Base-by-base conservation (phyloP, 2,888 invertebrate species). In the Crossocerus cetratus region DNA sequence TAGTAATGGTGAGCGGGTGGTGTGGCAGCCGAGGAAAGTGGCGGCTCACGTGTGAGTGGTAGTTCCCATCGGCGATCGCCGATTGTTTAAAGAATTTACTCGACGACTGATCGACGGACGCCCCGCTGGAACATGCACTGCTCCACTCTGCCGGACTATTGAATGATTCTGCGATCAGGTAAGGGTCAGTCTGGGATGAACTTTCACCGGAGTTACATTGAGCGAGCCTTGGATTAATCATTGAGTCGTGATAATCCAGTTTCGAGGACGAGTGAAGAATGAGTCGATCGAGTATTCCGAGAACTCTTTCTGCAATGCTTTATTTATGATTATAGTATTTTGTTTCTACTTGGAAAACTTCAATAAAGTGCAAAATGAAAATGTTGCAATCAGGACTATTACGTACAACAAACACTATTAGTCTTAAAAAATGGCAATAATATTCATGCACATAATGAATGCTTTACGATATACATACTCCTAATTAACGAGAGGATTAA, bases 151-250 rank as follows among this genome's bases (percentile, higher is more conserved):
- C 74, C 42, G 65, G 53, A 56, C 56, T 72, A 65, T 71, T 77
- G 78, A 76, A 78, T 82, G 80, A 79, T 72, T 78, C 74, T 75
- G 65, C 78, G 56, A 72, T 80, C 83, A 83, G 80, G 81, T 78
- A 72, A 75, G 70, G 32, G 32, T 32, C 32, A 32, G 32, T 32
- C 32, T 32, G 1, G 32, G 11, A 32, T 32, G 32, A 32, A 32
- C 32, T 32, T 32, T 32, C 11, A 5, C 32, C 11, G 32, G 32
- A 32, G 5, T 32, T 32, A 32, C 32, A 5, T 32, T 32, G 5
- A 8, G 32, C 8, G 32, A 1, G 32, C 5, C 11, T 32, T 32
- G 32, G 32, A 32, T 32, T 32, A 32, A 32, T 32, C 32, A 32
- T n/a, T n/a, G n/a, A n/a, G n/a, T n/a, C n/a, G n/a, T n/a, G n/a